These are phyloP conservation scores for Tympanoctomys barrerae DNA, from an alignment of 2,797 vertebrate species.

Conservation along the genomic window DNA sequence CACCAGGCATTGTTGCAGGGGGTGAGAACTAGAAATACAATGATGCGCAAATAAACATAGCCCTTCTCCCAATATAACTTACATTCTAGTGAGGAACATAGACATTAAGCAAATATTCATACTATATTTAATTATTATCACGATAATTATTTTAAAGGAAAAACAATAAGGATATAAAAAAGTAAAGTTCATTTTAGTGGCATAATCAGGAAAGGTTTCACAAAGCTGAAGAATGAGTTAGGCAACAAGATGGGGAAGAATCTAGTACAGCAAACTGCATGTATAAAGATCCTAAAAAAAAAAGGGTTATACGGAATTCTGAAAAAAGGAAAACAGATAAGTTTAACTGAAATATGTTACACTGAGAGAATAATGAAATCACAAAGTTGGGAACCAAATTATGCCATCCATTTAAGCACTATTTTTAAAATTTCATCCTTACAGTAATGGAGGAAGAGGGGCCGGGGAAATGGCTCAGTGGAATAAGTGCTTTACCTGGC, in stretches of 20 bases:
- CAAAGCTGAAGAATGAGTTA: constrained; percentile 1
- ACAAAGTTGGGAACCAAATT: neutral
- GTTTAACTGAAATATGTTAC: neutral
- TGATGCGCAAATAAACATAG: neutral
- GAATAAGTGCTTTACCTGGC: too few relatives aligned
- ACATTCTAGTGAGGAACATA: neutral
- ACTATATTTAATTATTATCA: neutral
- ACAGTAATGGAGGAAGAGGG: neutral
- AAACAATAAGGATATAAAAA: neutral
- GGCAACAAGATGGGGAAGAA: neutral
- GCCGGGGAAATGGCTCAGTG: too few relatives aligned
- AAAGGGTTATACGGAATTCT: neutral
- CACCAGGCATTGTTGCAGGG: neutral
- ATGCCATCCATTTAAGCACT: neutral
- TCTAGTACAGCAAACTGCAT: neutral
- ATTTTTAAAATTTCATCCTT: constrained; percentile 8
- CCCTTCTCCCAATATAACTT: neutral
- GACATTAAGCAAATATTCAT: neutral
- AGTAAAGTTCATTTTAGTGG: neutral
- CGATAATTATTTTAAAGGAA: neutral
- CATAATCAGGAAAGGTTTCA: neutral
- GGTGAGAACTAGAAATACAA: neutral
- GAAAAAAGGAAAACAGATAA: neutral
- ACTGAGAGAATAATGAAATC: neutral
- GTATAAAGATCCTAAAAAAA: neutral